Evolutionary conservation across 2,797 vertebrate genomes (phyloP), one percentile per base, ranked within the genome.

Genomic region (Chiropotes sagulatus): DNA sequence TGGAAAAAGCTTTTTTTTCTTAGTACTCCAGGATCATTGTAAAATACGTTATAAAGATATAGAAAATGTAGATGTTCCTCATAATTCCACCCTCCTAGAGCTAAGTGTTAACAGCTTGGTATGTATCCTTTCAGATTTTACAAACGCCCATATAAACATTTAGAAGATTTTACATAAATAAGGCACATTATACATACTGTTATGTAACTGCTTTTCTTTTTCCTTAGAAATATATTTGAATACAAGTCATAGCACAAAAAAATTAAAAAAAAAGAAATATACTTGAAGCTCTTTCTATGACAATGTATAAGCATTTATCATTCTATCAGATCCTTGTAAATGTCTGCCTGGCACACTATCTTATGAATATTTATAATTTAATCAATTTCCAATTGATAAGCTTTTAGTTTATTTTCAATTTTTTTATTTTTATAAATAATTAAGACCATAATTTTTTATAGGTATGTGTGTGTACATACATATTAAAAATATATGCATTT

Each of bases 361-460:
- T 93, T 30, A 84, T 26, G 30, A 94, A 86, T 76, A 95, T 75
- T 82, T 39, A 50, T 79, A 95, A 92, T 93, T 88, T 96, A 90
- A 85, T 92, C 90, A 90, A 46, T 75, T 39, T 81, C 52, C 61
- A 90, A 78, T 13, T 64, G 90, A 94, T 81, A 50, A 64, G 12
- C 83, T 90, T 92, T 85, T 76, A 61, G 67, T 46, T 88, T 73
- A 96, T 82, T 96, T 95, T 95, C 79, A 95, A 80, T 82, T 61
- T 81, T 61, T 84, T 93, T 78, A 90, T 83, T 79, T 91, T 94
- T 93, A 92, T 90, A 96, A 90, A 94, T 93, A 96, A 95, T 92
- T 90, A 94, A 83, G 75, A 88, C 30, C 26, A 15, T 58, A 95
- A 88, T 96, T 97, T 96, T 94, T 94, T 90, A 95, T 54, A 54